Base-by-base conservation (phyloP, 1,140 invertebrate species). In the Bombus haemorrhoidalis region DNA sequence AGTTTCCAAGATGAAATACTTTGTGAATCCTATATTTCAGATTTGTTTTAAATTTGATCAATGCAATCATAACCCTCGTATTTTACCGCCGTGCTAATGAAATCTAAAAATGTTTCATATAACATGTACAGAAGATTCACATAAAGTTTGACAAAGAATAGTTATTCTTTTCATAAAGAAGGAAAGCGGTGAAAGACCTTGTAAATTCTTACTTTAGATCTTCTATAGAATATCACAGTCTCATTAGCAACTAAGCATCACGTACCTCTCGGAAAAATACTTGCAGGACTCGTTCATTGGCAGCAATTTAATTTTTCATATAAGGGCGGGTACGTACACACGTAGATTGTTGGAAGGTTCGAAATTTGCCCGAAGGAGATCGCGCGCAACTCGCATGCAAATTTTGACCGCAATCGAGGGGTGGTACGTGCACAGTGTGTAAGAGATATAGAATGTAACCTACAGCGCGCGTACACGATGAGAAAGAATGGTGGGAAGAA, bases 361-460 rank as follows among this genome's bases (percentile, higher is more conserved):
- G 66, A 84, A 88, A 85, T 80, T 88, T 32, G 64, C 47, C n/a
- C 41, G 78, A 83, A 86, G 81, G 71, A 88, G 79, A 86, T 68
- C 53, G 25, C 53, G 53, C 74, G 74, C 53, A 76, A 59, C 74
- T 76, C 83, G 57, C 71, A 88, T 89, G 88, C 83, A 89, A 89
- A 89, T 89, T 81, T 59, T 68, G 75, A 86, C 78, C 88, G 68
- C 83, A 76, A 88, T 86, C 57, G 82, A 34, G 62, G 64, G 74
- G 32, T 74, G 57, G n/a, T 87, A 83, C 74, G 77, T 81, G 68
- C 76, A 57, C 77, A 9, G 32, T 57, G 32, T 76, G 39, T 39
- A 72, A 9, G 43, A 32, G 12, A 9, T 22, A 64, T 66, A 75
- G 32, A 32, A 57, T 28, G 57, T 81, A 59, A 18, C 13, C 34